phyloP scores from a whole-genome alignment of 2,888 invertebrate species.

The Trissoscelio sp. region DNA sequence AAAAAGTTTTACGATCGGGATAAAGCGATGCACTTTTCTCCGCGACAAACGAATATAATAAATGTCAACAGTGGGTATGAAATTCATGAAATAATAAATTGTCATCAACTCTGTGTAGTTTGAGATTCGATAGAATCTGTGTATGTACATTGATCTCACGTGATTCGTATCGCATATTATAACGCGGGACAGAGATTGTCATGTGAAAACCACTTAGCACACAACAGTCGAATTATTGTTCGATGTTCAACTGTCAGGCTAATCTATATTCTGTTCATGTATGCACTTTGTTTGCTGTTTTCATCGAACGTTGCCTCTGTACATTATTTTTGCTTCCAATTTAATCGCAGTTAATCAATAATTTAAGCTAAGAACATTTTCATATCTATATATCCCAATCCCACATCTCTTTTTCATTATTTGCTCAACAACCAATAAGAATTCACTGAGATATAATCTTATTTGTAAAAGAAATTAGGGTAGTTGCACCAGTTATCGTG shows the following conservation, averaged over 20 bases:
- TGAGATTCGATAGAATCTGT: constrained; percentile 26
- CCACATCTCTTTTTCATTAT: too few species aligned
- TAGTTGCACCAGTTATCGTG: too few species aligned
- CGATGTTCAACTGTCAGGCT: constrained; percentile 66
- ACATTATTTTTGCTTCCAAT: constrained; percentile 38
- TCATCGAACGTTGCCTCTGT: constrained; percentile 24
- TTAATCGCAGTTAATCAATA: constrained; percentile 21
- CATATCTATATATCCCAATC: too few species aligned
- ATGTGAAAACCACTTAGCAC: constrained; percentile 67
- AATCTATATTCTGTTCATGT: constrained; percentile 59
- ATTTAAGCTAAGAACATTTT: too few species aligned
- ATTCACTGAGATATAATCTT: too few species aligned
- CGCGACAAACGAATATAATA: constrained; percentile 36
- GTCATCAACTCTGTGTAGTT: constrained; percentile 34
- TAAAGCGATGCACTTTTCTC: not conserved
- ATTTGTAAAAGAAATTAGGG: too few species aligned
- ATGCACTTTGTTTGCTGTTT: constrained; percentile 62
- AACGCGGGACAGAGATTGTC: constrained; percentile 59
- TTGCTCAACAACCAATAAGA: too few species aligned
- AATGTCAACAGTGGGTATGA: constrained; percentile 39
- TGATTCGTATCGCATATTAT: constrained; percentile 57
- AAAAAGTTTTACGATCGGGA: too few species aligned
- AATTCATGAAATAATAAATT: constrained; percentile 51
- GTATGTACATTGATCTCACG: constrained; percentile 39
- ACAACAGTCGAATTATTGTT: constrained; percentile 64